A percentile compares a stretch with the other conserved stretches of the same genome.
Evolutionary conservation across 2,888 invertebrate genomes (phyloP).

Genomic region (Zaprionus bogoriensis): DNA sequence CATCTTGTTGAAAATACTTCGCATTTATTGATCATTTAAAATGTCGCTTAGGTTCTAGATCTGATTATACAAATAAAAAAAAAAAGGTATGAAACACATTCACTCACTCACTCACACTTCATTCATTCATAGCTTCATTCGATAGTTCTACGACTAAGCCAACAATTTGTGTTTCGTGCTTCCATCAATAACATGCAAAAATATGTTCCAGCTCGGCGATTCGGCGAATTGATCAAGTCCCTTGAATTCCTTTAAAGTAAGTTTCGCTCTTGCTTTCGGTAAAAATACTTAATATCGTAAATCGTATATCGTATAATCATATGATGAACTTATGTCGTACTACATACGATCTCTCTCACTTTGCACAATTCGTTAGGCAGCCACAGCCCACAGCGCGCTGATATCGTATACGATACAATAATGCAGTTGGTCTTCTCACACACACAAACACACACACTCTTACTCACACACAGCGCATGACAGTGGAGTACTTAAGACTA

Average conservation of each 20-base stretch:
- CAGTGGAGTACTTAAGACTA: neutral
- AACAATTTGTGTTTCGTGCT: neutral
- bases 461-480: neutral
- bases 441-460: neutral
- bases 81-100: slow-evolving; percentile 6
- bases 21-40: slow-evolving; percentile 47
- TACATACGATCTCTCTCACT: too few species aligned
- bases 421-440: neutral
- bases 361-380: too few species aligned
- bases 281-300: too few species aligned
- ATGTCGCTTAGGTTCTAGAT: slow-evolving; percentile 37
- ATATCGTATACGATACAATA: slow-evolving; percentile 15
- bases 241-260: slow-evolving; percentile 7
- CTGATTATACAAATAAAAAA: slow-evolving; percentile 36
- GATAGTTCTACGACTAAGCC: neutral
- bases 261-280: slow-evolving; percentile 8
- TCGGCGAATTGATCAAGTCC: slow-evolving; percentile 9
- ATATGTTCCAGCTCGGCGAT: slow-evolving; percentile 32
- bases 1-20: slow-evolving; percentile 38
- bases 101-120: neutral
- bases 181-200: slow-evolving; percentile 30
- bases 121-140: too few species aligned
- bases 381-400: too few species aligned
- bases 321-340: neutral
- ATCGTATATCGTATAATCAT: neutral